Conservation (phyloP, 2,797 vertebrate species). For the Eleutherodactylus coqui region DNA sequence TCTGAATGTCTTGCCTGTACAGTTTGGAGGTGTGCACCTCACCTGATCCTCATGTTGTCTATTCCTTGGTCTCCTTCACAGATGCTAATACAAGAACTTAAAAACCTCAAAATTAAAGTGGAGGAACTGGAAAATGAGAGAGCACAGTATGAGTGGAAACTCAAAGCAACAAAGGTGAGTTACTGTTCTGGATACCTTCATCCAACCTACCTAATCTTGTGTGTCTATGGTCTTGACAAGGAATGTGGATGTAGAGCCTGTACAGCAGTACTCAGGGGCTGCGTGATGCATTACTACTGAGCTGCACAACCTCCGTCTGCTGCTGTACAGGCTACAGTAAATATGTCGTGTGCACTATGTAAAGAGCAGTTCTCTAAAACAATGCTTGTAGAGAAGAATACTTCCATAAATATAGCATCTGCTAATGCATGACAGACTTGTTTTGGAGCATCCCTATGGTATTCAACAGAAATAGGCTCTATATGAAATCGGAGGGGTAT, state of each 20-base stretch:
- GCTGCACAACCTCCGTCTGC: background rate
- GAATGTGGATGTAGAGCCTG: background rate
- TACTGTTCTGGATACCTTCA: background rate
- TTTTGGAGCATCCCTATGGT: no score
- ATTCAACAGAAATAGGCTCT: no score
- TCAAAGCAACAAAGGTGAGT: slow-evolving; percentile 92
- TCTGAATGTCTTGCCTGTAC: background rate
- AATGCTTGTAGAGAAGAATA: no score
- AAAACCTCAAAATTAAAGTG: slow-evolving; percentile 88
- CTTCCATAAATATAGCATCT: no score
- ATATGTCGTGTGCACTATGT: background rate
- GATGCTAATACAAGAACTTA: slow-evolving; percentile 88
- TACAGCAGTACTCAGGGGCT: background rate
- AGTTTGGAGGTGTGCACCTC: background rate
- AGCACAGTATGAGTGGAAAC: slow-evolving; percentile 89
- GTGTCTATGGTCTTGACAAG: background rate
- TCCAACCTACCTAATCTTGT: background rate
- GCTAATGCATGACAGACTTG: no score
- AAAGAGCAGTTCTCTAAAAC: no score
- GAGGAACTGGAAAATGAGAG: slow-evolving; percentile 92
- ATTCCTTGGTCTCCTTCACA: slow-evolving; percentile 65
- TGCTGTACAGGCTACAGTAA: background rate
- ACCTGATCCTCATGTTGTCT: background rate
- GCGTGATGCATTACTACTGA: no score
- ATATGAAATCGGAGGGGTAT: no score